Evolutionary conservation across 1,140 invertebrate species (phyloP).

Genomic region (Rhopalosiphum padi): DNA sequence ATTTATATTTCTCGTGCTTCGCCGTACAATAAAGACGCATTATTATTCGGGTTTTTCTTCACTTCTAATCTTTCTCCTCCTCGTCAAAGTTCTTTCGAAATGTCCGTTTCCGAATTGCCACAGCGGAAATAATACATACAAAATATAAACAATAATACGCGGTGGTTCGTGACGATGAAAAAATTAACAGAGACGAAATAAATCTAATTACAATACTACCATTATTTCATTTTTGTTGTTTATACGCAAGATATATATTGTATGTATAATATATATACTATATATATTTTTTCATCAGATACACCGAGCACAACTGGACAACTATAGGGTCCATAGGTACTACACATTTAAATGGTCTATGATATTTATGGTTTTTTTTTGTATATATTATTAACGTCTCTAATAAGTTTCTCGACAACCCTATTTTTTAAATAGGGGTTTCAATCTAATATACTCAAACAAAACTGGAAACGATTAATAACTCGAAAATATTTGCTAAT

Average conservation of each 20-base stretch:
- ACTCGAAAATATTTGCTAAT: background rate
- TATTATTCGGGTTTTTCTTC: constrained; percentile 4
- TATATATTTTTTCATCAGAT: background rate
- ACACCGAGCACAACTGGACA: background rate
- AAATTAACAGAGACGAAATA: background rate
- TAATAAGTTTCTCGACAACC: background rate
- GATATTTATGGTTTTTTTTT: background rate
- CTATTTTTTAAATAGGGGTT: background rate
- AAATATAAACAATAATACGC: background rate
- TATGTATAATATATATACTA: background rate
- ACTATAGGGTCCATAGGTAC: background rate
- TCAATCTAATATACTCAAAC: background rate
- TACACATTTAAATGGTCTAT: background rate
- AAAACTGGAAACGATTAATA: background rate
- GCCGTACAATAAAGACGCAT: background rate
- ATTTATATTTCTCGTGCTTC: constrained; percentile 10
- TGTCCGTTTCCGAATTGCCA: constrained; percentile 10
- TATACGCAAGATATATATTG: background rate
- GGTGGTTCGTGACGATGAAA: constrained; percentile 7
- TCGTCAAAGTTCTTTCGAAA: background rate
- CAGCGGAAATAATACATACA: background rate
- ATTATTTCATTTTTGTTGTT: background rate
- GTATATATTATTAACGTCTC: background rate
- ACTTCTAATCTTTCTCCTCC: background rate
- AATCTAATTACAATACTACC: constrained; percentile 20